These are phyloP conservation scores for Sminthurides aquaticus DNA, from an alignment of 2,888 invertebrate species.

Conservation along the genomic window DNA sequence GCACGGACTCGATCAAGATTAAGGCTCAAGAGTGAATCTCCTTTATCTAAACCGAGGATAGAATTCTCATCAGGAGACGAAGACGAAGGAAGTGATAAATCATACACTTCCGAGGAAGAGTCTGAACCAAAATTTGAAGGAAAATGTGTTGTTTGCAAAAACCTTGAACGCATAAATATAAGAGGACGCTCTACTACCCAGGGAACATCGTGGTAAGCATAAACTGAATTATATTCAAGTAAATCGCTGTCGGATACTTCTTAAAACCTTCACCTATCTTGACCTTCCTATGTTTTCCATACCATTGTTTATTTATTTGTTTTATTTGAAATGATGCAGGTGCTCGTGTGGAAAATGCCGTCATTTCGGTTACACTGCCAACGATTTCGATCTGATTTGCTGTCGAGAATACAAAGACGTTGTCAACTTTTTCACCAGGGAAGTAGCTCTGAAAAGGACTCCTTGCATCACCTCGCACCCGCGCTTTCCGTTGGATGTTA, in stretches of 20 bases:
- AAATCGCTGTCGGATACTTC: no score
- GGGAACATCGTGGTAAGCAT: no score
- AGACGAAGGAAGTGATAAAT: conserved; percentile 14
- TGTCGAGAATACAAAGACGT: conserved; percentile 29
- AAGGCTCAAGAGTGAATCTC: no score
- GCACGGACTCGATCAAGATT: no score
- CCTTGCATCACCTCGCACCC: conserved; percentile 28
- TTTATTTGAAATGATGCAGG: conserved; percentile 15
- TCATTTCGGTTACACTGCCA: conserved; percentile 7
- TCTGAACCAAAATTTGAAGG: conserved; percentile 14
- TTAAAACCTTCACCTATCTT: no score
- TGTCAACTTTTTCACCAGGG: conserved; percentile 24
- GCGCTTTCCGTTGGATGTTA: conserved; percentile 26
- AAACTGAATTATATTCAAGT: no score
- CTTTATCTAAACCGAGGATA: not conserved
- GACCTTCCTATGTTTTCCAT: no score
- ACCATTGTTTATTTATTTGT: no score
- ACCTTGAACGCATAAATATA: conserved; percentile 16
- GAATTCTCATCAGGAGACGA: conserved; percentile 4
- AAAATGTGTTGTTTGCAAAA: conserved; percentile 26
- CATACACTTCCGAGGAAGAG: conserved; percentile 8
- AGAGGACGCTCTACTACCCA: no score
- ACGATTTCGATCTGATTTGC: conserved; percentile 29
- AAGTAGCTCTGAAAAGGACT: conserved; percentile 16
- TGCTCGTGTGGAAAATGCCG: conserved; percentile 31